Conservation (phyloP, 2,888 invertebrate species). For the Epiblema foenella region DNA sequence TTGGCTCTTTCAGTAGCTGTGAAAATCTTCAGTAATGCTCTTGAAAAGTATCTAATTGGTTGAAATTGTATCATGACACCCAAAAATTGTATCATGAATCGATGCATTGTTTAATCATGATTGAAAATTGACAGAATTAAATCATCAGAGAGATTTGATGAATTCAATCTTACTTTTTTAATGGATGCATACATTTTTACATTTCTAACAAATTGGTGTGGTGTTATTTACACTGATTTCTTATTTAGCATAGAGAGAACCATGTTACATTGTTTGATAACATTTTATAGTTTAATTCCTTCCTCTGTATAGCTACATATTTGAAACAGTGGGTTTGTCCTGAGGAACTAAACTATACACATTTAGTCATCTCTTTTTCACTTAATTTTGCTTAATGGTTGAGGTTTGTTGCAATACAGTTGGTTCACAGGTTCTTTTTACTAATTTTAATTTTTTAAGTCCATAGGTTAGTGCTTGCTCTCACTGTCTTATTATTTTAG, state of each 20-base stretch:
- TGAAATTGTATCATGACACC: neutral
- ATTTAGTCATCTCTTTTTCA: constrained; percentile 18
- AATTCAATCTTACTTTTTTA: too few species aligned
- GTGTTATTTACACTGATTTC: neutral
- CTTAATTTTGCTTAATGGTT: constrained; percentile 29
- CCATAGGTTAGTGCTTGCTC: constrained; percentile 32
- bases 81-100: too few species aligned
- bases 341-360: constrained; percentile 23
- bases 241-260: neutral
- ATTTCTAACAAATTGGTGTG: neutral
- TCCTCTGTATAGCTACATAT: too few species aligned
- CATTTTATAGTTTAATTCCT: constrained; percentile 23
- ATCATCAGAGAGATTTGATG: neutral
- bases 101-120: too few species aligned
- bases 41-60: too few species aligned
- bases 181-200: neutral
- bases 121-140: neutral
- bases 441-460: constrained; percentile 34
- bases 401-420: constrained; percentile 29
- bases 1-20: too few species aligned
- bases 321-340: too few species aligned
- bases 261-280: constrained; percentile 23
- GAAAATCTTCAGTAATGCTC: too few species aligned
- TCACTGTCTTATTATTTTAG: constrained; percentile 21
- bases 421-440: constrained; percentile 35